These are phyloP conservation scores for Patella caerulea DNA, from an alignment of 2,888 invertebrate genomes.

Conservation along the genomic window DNA sequence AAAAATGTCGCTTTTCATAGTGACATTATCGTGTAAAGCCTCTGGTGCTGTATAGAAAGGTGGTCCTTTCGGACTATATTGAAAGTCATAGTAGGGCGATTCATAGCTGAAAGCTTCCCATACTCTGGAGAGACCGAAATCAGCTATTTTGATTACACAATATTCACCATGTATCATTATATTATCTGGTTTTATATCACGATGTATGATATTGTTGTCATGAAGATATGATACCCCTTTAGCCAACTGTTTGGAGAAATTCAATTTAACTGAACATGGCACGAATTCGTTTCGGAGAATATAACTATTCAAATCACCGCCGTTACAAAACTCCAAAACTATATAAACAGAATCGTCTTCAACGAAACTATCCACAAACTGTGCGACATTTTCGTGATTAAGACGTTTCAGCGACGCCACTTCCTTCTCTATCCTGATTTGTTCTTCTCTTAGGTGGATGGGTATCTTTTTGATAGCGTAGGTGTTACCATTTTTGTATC, in stretches of 20 bases:
- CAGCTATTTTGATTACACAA: neutral
- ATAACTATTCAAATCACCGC: neutral
- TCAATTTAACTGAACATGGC: neutral
- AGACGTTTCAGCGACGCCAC: neutral
- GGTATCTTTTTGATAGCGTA: neutral
- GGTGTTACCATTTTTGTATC: neutral
- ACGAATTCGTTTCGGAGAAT: accelerated
- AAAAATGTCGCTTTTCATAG: neutral
- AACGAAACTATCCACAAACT: neutral
- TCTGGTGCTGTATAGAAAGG: neutral
- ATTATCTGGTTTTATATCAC: neutral
- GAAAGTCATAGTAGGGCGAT: neutral
- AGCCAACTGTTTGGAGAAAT: neutral
- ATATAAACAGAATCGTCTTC: neutral
- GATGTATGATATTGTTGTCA: neutral
- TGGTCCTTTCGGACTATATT: neutral
- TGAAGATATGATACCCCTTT: neutral
- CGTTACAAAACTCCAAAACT: neutral
- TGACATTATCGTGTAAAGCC: neutral
- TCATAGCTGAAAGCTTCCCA: neutral
- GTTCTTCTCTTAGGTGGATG: neutral
- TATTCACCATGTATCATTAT: neutral
- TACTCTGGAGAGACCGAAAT: neutral
- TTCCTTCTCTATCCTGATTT: neutral
- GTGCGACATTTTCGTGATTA: neutral